Base-by-base conservation (phyloP, 2,113 vertebrate species). In the Numenius arquata region DNA sequence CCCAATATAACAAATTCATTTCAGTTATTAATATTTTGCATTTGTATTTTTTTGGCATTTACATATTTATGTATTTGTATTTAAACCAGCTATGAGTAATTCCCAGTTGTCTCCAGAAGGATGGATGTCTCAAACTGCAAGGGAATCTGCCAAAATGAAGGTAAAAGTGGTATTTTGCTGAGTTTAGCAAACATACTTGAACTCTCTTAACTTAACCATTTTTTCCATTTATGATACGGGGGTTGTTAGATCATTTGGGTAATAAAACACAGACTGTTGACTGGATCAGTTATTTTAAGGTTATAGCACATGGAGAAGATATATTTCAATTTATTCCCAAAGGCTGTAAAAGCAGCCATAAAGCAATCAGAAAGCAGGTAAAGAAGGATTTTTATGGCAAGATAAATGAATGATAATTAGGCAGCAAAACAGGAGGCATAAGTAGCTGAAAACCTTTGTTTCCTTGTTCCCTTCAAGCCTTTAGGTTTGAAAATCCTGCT, bases 331-430 rank as follows among this genome's bases (percentile, higher is more conserved):
- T 95, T 72, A 58, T 95, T 93, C 62, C 92, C 91, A 79, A 91
- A 86, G 94, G 82, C 88, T 81, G 55, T 95, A 92, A 95, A 97
- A 96, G 85, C 58, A 94, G 78, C 61, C 55, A 89, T 94, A 95
- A 96, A 96, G 91, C 91, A 96, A 96, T 97, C 87, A 94, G 88
- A 97, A 94, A 77, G 89, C 80, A 93, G 95, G 93, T 87, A 88
- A 92, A 90, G 86, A 89, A 95, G 5, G 5, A 90, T 71, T 88
- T 88, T 89, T 84, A 95, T 56, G 27, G 81, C 43, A 95, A 34
- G 77, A 74, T 88, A 92, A 93, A 94, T 91, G 95, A 96, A 96
- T 89, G 83, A 83, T 85, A 97, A 96, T 96, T 94, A 95, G 93
- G 68, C 71, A 91, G 82, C 91, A 81, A 96, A 92, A 87, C 67